Base-by-base conservation (phyloP, 2,113 vertebrate genomes). In the Eptesicus fuscus region DNA sequence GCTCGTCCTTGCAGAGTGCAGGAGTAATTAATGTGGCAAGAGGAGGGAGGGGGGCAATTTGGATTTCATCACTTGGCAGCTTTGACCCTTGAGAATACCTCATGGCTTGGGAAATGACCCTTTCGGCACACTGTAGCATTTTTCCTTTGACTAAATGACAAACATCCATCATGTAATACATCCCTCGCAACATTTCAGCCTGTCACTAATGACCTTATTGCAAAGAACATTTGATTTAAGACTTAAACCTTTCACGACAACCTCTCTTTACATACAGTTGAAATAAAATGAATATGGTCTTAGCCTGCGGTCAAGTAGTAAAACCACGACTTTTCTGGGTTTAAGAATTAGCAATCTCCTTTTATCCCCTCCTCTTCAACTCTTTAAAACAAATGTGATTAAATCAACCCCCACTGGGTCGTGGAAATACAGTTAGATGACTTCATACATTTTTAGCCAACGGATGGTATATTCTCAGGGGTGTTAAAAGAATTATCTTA, bases 181-280 rank as follows among this genome's bases (percentile, higher is more conserved):
- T 97, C 96, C 95, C 44, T 74, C 59, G 90, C 32, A 96, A 95
- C 95, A 97, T 97, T 98, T 98, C 94, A 91, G 96, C 63, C 89
- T 97, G 93, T 97, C 96, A 90, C 82, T 97, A 94, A 35, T 97
- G 98, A 98, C 97, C 97, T 98, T 98, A 97, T 95, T 96, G 91
- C 94, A 97, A 97, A 94, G 67, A 93, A 88, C 92, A 85, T 92
- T 98, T 98, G 98, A 98, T 98, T 98, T 97, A 98, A 95, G 97
- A 89, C 92, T 97, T 96, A 97, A 98, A 97, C 95, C 88, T 97
- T 98, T 98, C 92, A 86, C 20, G 79, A 96, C 97, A 98, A 97
- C 97, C 97, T 93, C 96, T 97, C 90, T 93, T 83, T 95, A 95
- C 92, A 92, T 95, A 94, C 78, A 96, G 95, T 96, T 96, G 91